Percentiles rank a stretch among this genome's conserved stretches.
Conservation (phyloP, 2,797 vertebrate genomes). For the Leucoraja ocellata region DNA sequence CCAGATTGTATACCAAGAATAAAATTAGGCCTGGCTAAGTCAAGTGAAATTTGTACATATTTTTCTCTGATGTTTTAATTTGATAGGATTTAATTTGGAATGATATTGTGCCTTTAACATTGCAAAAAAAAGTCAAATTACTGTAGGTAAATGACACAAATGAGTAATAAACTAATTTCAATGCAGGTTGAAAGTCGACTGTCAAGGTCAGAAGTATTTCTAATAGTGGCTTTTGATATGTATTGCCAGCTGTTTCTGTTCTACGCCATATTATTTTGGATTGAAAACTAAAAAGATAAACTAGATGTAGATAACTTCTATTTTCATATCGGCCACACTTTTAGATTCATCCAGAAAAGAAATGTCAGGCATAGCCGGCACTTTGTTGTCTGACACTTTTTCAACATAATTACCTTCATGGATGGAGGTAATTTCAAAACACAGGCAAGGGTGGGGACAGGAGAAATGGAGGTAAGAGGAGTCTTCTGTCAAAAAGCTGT, state of each 20-base stretch:
- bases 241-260: not conserved
- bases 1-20: not conserved
- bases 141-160: not conserved
- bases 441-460: not conserved
- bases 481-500: not conserved
- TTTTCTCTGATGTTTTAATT: conserved; percentile 6
- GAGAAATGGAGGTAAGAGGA: no score
- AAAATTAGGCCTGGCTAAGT: not conserved
- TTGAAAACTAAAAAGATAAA: not conserved
- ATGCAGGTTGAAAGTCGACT: not conserved
- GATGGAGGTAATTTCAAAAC: not conserved
- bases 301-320: no score
- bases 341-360: not conserved
- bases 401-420: not conserved
- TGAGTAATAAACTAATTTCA: not conserved
- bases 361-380: not conserved
- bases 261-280: not conserved
- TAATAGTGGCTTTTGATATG: not conserved
- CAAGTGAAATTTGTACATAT: not conserved
- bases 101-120: conserved; percentile 1
- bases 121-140: not conserved
- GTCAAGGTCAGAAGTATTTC: not conserved
- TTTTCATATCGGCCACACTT: not conserved
- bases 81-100: not conserved
- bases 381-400: not conserved